Conservation (phyloP, 2,113 vertebrate species). For the Myodes glareolus region DNA sequence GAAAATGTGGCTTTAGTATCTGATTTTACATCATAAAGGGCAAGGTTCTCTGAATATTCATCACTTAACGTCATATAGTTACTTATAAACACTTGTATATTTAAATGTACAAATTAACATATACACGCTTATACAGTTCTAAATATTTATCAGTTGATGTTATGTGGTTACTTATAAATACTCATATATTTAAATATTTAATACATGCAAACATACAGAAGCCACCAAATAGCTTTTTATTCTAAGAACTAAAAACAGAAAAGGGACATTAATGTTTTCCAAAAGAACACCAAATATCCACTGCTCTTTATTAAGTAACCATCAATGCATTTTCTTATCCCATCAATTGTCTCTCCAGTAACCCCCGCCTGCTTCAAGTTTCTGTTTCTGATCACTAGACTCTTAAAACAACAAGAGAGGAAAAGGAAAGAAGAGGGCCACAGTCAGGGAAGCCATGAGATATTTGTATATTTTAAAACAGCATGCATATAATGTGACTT, state of each 20-base stretch:
- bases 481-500: not conserved
- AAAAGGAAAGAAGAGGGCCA: constrained; percentile 12
- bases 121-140: not conserved
- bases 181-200: not conserved
- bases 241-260: constrained; percentile 52
- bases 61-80: not conserved
- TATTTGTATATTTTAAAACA: constrained; percentile 20
- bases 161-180: not conserved
- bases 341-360: constrained; percentile 20
- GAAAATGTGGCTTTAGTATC: not conserved
- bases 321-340: constrained; percentile 27
- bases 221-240: not conserved
- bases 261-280: constrained; percentile 21
- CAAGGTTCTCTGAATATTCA: not conserved
- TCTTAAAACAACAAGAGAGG: not conserved
- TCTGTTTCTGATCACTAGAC: not conserved
- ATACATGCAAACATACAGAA: not conserved
- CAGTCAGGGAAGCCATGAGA: not conserved
- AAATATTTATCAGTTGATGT: not conserved
- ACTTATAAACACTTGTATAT: not conserved
- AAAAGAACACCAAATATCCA: constrained; percentile 40
- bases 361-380: not conserved
- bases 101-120: not conserved
- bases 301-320: constrained; percentile 34
- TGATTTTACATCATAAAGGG: constrained; percentile 14